Percentiles rank a stretch among this genome's conserved stretches.
Evolutionary conservation across 2,797 vertebrate genomes (phyloP).

Genomic region (Cuniculus paca): DNA sequence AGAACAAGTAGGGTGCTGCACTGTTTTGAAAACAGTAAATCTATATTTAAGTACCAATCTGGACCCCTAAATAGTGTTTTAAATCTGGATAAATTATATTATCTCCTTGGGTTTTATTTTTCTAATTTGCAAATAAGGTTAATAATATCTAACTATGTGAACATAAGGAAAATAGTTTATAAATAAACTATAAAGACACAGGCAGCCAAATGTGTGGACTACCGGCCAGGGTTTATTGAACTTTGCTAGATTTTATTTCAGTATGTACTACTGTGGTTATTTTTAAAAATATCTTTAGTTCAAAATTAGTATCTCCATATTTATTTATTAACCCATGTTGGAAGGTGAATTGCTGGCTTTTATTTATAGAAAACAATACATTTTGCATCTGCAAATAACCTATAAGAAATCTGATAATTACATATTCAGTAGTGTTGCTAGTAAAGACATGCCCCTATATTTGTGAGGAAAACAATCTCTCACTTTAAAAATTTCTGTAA

Average conservation of each 20-base stretch:
- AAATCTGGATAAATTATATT: not conserved
- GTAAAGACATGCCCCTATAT: not conserved
- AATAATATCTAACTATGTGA: slow-evolving; percentile 24
- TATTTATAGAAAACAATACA: not conserved
- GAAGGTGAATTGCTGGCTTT: not conserved
- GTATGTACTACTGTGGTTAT: not conserved
- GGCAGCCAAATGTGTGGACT: not conserved
- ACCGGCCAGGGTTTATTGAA: not conserved
- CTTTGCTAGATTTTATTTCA: not conserved
- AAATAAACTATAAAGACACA: slow-evolving; percentile 48
- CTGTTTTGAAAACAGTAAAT: not conserved
- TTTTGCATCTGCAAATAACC: slow-evolving; percentile 16
- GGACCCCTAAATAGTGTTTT: not conserved
- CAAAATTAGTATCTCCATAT: slow-evolving; percentile 15
- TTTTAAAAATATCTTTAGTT: slow-evolving; percentile 46
- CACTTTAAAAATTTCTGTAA: slow-evolving; percentile 12
- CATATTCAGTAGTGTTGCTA: not conserved
- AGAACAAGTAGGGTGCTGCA: not conserved
- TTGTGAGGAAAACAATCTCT: slow-evolving; percentile 46
- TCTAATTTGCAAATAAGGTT: not conserved
- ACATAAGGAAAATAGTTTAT: not conserved
- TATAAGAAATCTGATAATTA: not conserved
- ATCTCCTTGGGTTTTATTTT: not conserved
- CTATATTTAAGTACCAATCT: not conserved
- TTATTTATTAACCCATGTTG: not conserved